A percentile compares a stretch with the other conserved stretches of the same genome.
Conservation (phyloP, 2,113 vertebrate species). For the Neopipo cinnamomea region DNA sequence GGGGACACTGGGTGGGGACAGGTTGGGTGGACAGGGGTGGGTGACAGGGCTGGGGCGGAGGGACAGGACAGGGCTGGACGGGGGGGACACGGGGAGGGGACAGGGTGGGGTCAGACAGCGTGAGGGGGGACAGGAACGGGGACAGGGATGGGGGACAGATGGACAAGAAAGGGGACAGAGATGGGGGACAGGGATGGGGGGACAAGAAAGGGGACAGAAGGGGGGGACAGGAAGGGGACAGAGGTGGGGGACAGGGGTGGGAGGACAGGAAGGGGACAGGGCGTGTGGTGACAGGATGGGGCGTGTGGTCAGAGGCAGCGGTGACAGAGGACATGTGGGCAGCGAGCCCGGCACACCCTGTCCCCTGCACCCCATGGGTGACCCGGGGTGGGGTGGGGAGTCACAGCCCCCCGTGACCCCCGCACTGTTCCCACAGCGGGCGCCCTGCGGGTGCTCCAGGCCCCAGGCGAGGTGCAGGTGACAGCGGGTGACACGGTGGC, state of each 20-base stretch:
- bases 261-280: background rate
- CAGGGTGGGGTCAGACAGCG: too few relatives aligned
- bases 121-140: too few relatives aligned
- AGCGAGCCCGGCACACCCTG: background rate
- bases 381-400: background rate
- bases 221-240: background rate
- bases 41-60: too few relatives aligned
- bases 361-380: background rate
- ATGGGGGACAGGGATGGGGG: too few relatives aligned
- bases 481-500: background rate
- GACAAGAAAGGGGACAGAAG: background rate
- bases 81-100: too few relatives aligned
- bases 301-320: accelerated
- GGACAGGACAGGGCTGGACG: too few relatives aligned
- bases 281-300: too few relatives aligned
- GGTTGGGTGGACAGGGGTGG: too few relatives aligned
- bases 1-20: too few relatives aligned
- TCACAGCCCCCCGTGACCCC: background rate
- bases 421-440: background rate
- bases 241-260: too few relatives aligned
- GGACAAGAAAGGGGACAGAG: background rate
- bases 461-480: background rate
- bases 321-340: background rate
- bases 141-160: background rate
- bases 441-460: background rate